phyloP scores from a whole-genome alignment of 2,113 vertebrate species.

The Madoqua kirkii region DNA sequence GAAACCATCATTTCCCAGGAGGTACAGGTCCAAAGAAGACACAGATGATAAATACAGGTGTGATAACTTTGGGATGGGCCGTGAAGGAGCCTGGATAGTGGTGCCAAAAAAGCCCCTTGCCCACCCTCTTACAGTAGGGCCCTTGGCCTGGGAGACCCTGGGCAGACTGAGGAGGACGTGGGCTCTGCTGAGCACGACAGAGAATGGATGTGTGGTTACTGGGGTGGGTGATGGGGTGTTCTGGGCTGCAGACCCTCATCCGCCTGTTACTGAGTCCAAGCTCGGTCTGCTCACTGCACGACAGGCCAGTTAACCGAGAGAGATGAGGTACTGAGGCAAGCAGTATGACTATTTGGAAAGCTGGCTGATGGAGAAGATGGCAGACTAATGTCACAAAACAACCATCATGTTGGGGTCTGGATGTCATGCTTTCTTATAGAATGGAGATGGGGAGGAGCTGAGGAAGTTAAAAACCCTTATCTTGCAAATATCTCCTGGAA shows the following conservation, averaged over 20 bases:
- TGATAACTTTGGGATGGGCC: neutral
- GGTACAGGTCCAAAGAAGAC: neutral
- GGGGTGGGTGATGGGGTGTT: neutral
- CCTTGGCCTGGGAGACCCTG: neutral
- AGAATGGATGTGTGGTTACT: neutral
- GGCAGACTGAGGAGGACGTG: neutral
- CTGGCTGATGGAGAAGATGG: neutral
- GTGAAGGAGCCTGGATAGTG: neutral
- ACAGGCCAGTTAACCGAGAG: neutral
- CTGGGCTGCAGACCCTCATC: neutral
- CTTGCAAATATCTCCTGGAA: neutral
- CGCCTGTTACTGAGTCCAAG: neutral
- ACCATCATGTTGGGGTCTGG: neutral
- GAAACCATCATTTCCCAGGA: neutral
- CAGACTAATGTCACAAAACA: neutral
- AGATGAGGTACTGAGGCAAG: neutral
- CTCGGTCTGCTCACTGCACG: fast-evolving
- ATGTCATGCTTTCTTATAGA: neutral
- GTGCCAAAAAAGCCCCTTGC: neutral
- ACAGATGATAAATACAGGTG: neutral
- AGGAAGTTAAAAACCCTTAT: neutral
- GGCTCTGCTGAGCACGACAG: neutral
- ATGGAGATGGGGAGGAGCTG: neutral
- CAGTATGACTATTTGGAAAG: neutral
- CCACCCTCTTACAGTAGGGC: neutral